Base-by-base conservation (phyloP, 1,140 invertebrate species). In the Thaumatotibia leucotreta region DNA sequence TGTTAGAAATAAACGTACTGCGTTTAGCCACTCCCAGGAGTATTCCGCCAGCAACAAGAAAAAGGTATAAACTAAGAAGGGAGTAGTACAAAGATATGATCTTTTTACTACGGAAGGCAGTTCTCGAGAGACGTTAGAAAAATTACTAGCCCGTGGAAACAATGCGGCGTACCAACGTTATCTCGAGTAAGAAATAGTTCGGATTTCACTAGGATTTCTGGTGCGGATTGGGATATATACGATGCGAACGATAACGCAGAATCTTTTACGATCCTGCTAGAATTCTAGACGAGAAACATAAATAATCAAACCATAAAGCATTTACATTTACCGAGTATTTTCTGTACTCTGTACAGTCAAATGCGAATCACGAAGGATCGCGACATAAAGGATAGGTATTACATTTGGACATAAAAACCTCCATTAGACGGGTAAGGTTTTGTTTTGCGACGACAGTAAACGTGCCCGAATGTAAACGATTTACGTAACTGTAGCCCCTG, bases 401-500 rank as follows among this genome's bases (percentile, higher is more conserved):
- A 29, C n/a, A 27, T 29, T 58, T 29, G 23, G 24, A 14, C 52
- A 58, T 58, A 39, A 31, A 64, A 10, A 11, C 50, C 49, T 66
- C 52, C 54, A 61, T 61, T 65, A 35, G 58, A 29, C 24, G 54
- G 22, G 61, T 65, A 67, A 27, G 65, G 27, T 61, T n/a, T 50
- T 68, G 74, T 74, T 73, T 64, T 63, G 70, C 65, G 67, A 67
- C 72, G 72, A 70, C 70, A 65, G 69, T 72, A 70, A 75, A 80
- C 72, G 72, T 66, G 73, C 69, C 65, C 61, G 65, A 75, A 69
- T 70, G 67, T 61, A 73, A 68, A 70, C 70, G 77, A 78, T 75
- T 75, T 79, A 81, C 77, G 70, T 75, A 81, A 76, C 74, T 72
- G 66, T 67, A 68, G 64, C 50, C 62, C 73, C 70, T 69, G 76